These are phyloP conservation scores for Scaptomyza reducta DNA, from an alignment of 2,888 invertebrate species.

Conservation along the genomic window DNA sequence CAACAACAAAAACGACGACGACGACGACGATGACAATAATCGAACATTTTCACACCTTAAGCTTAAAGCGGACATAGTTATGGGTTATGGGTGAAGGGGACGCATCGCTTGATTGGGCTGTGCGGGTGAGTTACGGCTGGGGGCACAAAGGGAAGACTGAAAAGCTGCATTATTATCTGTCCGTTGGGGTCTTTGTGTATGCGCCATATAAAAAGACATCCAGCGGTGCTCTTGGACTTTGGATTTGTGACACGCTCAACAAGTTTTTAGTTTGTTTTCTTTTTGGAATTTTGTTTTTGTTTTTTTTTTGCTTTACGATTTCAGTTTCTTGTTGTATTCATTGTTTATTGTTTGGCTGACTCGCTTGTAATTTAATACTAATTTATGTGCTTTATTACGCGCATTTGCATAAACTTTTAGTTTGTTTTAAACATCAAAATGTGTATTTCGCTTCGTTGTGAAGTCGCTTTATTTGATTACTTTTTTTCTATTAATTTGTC, in stretches of 20 bases:
- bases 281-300: conserved; percentile 1
- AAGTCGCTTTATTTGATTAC: conserved; percentile 44
- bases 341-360: conserved; percentile 44
- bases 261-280: conserved; percentile 51
- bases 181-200: conserved; percentile 48
- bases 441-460: conserved; percentile 30
- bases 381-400: conserved; percentile 77
- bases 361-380: conserved; percentile 75
- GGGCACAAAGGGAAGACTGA: conserved; percentile 7
- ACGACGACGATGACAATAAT: conserved; percentile 75
- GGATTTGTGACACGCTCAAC: conserved; percentile 53
- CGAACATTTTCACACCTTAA: conserved; percentile 82
- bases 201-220: conserved; percentile 58
- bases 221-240: conserved; percentile 48
- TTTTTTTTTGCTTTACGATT: conserved; percentile 31
- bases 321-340: conserved; percentile 18
- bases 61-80: conserved; percentile 69
- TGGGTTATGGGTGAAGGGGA: conserved; percentile 13
- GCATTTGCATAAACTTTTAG: conserved; percentile 66
- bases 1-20: conserved; percentile 25
- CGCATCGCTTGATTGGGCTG: conserved; percentile 23
- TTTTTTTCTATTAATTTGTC: conserved; percentile 72
- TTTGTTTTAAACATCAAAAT: conserved; percentile 41
- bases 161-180: conserved; percentile 61
- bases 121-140: conserved; percentile 13